phyloP scores from a whole-genome alignment of 2,113 vertebrate genomes.

The Casuarius casuarius region DNA sequence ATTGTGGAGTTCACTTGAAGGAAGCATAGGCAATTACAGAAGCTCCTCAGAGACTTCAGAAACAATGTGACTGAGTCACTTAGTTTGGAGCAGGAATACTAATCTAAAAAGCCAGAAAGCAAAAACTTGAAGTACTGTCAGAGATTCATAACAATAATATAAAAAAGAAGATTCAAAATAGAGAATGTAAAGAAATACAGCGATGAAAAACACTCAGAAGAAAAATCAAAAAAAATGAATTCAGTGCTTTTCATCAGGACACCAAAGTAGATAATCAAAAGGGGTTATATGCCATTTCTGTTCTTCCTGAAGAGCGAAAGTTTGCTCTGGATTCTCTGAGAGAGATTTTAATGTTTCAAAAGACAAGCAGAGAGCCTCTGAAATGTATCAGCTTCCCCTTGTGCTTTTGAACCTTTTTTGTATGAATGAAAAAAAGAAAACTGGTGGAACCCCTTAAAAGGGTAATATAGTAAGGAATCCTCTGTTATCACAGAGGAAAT shows the following conservation, averaged over 20 bases:
- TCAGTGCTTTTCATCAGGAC: not conserved
- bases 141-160: not conserved
- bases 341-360: not conserved
- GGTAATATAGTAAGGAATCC: not conserved
- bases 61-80: not conserved
- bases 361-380: not conserved
- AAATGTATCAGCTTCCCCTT: not conserved
- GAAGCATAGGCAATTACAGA: not conserved
- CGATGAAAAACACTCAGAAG: not conserved
- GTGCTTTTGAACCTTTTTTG: not conserved
- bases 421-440: not conserved
- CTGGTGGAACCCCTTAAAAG: not conserved
- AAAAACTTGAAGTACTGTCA: not conserved
- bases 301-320: not conserved
- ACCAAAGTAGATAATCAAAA: not conserved
- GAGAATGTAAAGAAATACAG: not conserved
- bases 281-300: not conserved
- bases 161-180: not conserved
- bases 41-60: conserved; percentile 12
- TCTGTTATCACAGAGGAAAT: not conserved
- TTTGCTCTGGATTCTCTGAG: not conserved
- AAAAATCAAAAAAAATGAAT: not conserved
- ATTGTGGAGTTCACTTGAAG: not conserved
- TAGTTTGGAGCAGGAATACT: not conserved
- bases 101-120: not conserved